These are phyloP conservation scores for Lithobates sylvaticus DNA, from an alignment of 2,797 vertebrate genomes.

Conservation along the genomic window DNA sequence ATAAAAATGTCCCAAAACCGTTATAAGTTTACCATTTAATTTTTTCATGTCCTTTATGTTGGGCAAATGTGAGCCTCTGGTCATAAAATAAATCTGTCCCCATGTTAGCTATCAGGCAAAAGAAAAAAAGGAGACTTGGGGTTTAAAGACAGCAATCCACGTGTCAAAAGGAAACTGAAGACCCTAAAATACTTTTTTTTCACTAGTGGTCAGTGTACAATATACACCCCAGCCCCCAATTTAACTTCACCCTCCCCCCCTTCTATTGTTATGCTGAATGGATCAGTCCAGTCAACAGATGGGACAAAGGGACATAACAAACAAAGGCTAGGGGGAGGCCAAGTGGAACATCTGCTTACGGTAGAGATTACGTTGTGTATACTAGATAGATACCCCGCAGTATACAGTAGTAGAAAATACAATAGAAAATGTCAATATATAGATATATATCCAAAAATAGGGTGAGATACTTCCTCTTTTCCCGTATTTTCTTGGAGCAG, in stretches of 20 bases:
- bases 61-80: not conserved
- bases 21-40: not conserved
- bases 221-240: not conserved
- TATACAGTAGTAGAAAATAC: too few relatives aligned
- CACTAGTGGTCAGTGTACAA: not conserved
- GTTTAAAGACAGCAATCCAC: not conserved
- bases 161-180: not conserved
- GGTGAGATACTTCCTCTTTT: too few relatives aligned
- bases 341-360: slow-evolving; percentile 4
- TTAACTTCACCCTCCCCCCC: not conserved
- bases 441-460: too few relatives aligned
- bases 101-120: not conserved
- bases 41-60: too few relatives aligned
- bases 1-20: not conserved
- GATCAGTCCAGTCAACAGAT: slow-evolving; percentile 4
- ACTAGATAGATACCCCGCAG: not conserved
- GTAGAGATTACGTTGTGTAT: not conserved
- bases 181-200: not conserved
- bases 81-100: too few relatives aligned
- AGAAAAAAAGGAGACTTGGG: too few relatives aligned
- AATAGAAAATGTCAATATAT: too few relatives aligned
- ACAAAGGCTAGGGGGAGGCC: slow-evolving; percentile 1
- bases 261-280: slow-evolving; percentile 29
- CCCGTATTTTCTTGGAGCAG: too few relatives aligned
- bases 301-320: slow-evolving; percentile 37